phyloP scores from a whole-genome alignment of 2,888 invertebrate genomes.

The Dryomyza anilis region DNA sequence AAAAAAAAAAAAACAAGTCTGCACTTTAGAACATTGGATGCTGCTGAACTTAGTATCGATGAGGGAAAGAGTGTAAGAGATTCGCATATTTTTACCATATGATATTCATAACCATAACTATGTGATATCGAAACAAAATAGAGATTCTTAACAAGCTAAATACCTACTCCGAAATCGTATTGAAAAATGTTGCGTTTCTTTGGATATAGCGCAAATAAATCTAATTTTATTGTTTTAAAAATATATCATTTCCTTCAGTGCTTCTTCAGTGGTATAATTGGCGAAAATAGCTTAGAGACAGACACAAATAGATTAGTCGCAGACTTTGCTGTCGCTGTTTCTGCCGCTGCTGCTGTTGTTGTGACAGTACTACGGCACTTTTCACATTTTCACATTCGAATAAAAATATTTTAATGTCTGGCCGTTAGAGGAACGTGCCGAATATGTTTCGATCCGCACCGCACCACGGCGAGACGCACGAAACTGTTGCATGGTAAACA shows the following conservation, averaged over 20 bases:
- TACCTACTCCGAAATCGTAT: too few relatives aligned
- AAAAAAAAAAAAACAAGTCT: background rate
- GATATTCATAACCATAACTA: too few relatives aligned
- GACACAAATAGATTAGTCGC: constrained; percentile 20
- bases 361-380: constrained; percentile 5
- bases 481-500: background rate
- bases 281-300: constrained; percentile 21
- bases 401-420: constrained; percentile 23
- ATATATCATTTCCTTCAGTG: constrained; percentile 10
- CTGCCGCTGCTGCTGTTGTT: constrained; percentile 5
- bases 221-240: constrained; percentile 18
- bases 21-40: background rate
- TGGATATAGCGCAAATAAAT: constrained; percentile 3
- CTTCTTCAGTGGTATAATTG: too few relatives aligned
- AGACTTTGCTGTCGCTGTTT: constrained; percentile 2
- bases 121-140: too few relatives aligned
- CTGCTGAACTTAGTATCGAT: too few relatives aligned
- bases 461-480: constrained; percentile 40
- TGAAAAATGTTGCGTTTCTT: background rate
- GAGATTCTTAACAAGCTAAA: too few relatives aligned
- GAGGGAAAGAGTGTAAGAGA: too few relatives aligned
- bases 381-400: constrained; percentile 17
- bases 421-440: constrained; percentile 21
- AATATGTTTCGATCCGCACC: constrained; percentile 35
- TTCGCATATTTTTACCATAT: too few relatives aligned